Base-by-base conservation (phyloP, 2,113 vertebrate species). In the Hippocampus mohnikei region DNA sequence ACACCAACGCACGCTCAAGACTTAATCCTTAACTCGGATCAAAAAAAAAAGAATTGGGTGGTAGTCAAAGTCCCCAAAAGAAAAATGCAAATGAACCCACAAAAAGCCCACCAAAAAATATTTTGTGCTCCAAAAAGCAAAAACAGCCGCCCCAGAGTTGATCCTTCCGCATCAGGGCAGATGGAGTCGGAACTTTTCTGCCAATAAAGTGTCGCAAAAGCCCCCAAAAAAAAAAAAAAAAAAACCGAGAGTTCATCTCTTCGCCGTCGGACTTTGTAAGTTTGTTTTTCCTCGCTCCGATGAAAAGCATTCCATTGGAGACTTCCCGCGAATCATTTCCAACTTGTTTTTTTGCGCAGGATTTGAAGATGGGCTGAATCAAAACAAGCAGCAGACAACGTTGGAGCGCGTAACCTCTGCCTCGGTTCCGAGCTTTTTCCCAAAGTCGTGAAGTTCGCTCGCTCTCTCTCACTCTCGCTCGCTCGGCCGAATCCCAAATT, bases 401-500 rank as follows among this genome's bases (percentile, higher is more conserved):
- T 60, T 9, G 37, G 27, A 60, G 27, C 15, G 27, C 13, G 58
- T 60, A 60, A 56, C 7, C 71, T 50, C 42, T 65, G 74, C 53
- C 64, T 76, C 69, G 69, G 52, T 74, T 15, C 29, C 42, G 55
- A 44, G 63, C 62, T 78, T 67, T 80, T 65, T 72, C 41, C 66
- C 27, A 44, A 41, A 71, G 73, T 29, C 53, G 63, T 78, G 69
- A 9, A 33, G 12, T 15, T 13, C 53, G 74, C 62, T 76, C 65
- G 64, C 75, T 74, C 55, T 12, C 12, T 55, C 62, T 76, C 64
- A 67, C 75, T 76, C 55, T 56, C 15, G 3, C 15, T 48, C 4
- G 13, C 37, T 55, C 72, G 64, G 59, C 79, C 61, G 76, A 81
- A 77, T 78, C 74, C 72, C 50, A 83, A 80, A 79, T 46, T 65